Conservation (phyloP, 2,888 invertebrate genomes). For the Petrolisthes cinctipes region DNA sequence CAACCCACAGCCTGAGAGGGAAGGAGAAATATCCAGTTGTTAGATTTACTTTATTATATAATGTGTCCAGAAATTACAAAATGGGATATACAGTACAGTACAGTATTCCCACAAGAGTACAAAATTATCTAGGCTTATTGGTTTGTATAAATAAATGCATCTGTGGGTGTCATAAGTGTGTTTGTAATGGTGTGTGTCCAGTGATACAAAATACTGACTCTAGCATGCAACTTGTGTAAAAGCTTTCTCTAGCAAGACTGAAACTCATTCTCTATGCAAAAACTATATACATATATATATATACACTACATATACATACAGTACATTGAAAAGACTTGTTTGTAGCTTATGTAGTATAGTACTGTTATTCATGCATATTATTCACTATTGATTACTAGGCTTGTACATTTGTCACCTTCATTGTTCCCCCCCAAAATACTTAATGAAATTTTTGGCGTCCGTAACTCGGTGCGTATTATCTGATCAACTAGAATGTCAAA, state of each 20-base stretch:
- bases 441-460: too few species aligned
- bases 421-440: too few species aligned
- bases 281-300: neutral
- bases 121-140: neutral
- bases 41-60: neutral
- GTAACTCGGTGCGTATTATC: too few species aligned
- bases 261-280: conserved; percentile 55
- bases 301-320: neutral
- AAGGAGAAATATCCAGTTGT: neutral
- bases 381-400: too few species aligned
- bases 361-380: too few species aligned
- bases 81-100: neutral
- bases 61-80: neutral
- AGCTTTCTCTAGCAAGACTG: conserved; percentile 33
- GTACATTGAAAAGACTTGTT: neutral
- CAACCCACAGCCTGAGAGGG: neutral
- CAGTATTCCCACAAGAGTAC: neutral
- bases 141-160: neutral
- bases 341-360: too few species aligned
- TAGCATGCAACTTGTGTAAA: conserved; percentile 42
- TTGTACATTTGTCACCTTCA: too few species aligned
- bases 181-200: conserved; percentile 37
- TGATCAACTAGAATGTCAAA: too few species aligned
- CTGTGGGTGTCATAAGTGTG: neutral
- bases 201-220: conserved; percentile 43